These are phyloP conservation scores for Melikaiella ostensackeni DNA, from an alignment of 2,888 invertebrate species.

Conservation along the genomic window DNA sequence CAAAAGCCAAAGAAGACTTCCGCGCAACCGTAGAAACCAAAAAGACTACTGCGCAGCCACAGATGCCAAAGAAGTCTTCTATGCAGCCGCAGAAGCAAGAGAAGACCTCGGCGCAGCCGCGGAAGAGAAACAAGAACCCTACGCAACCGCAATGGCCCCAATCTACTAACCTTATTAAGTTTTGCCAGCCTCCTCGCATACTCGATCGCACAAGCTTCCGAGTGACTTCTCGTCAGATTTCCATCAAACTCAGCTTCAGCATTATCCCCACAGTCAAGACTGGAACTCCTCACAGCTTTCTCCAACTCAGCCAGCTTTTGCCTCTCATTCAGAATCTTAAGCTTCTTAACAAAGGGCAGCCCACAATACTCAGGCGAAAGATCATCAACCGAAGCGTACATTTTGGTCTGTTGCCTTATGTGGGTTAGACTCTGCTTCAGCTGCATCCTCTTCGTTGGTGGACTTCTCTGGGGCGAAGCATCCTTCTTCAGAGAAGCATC, in stretches of 20 bases:
- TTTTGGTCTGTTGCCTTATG: conserved; percentile 79
- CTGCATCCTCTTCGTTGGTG: conserved; percentile 60
- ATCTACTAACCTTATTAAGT: conserved; percentile 67
- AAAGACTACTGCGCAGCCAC: too few relatives aligned
- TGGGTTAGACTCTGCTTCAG: conserved; percentile 68
- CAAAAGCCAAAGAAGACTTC: too few relatives aligned
- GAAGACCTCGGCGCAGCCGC: too few relatives aligned
- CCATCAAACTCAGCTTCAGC: conserved; percentile 80
- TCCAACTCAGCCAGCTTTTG: conserved; percentile 91
- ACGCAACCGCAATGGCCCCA: too few relatives aligned
- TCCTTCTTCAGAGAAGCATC: conserved; percentile 80
- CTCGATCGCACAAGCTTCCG: conserved; percentile 89
- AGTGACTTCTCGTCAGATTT: conserved; percentile 86
- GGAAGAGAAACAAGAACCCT: too few relatives aligned
- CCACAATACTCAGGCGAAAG: conserved; percentile 92
- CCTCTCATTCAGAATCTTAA: conserved; percentile 92
- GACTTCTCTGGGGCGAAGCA: conserved; percentile 61
- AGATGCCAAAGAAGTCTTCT: too few relatives aligned
- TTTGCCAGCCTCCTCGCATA: conserved; percentile 74
- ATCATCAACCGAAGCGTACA: conserved; percentile 91
- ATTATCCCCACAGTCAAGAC: conserved; percentile 85
- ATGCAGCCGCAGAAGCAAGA: too few relatives aligned
- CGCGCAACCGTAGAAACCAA: too few relatives aligned
- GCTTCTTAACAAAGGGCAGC: conserved; percentile 91
- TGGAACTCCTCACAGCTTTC: conserved; percentile 88